A percentile compares a stretch with the other conserved stretches of the same genome.
phyloP scores from a whole-genome alignment of 2,113 vertebrate genomes.

The Macrotis lagotis region DNA sequence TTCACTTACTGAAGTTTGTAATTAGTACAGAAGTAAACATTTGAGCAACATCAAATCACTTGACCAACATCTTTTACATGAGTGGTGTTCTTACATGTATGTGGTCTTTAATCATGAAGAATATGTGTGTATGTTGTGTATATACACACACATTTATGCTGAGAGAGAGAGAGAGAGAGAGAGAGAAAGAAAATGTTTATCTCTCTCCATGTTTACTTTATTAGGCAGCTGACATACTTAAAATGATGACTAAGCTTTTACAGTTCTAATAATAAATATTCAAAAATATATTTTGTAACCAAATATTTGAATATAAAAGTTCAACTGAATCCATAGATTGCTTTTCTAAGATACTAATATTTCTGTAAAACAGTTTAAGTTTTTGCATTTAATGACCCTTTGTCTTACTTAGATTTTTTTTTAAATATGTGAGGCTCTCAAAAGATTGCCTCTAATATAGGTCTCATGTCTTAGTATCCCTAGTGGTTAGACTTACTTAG shows the following conservation, averaged over 20 bases:
- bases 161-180: too few relatives aligned
- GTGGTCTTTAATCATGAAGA: too few relatives aligned
- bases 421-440: slow-evolving; percentile 15
- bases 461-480: slow-evolving; percentile 30
- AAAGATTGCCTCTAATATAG: slow-evolving; percentile 52
- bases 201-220: background rate
- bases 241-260: background rate
- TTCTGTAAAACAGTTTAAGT: background rate
- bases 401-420: slow-evolving; percentile 52
- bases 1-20: background rate
- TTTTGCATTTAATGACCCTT: slow-evolving; percentile 27
- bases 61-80: too few relatives aligned
- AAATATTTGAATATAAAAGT: slow-evolving; percentile 19
- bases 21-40: background rate
- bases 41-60: too few relatives aligned
- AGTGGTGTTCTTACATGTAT: too few relatives aligned
- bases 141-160: too few relatives aligned
- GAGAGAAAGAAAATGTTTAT: too few relatives aligned
- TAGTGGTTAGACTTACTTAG: slow-evolving; percentile 59
- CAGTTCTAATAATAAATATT: background rate
- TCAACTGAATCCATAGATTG: background rate
- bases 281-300: slow-evolving; percentile 2
- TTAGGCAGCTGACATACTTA: background rate
- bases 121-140: too few relatives aligned
- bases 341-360: slow-evolving; percentile 10